These are phyloP conservation scores for Heterochromis multidens DNA, from an alignment of 2,113 vertebrate genomes.

Conservation along the genomic window DNA sequence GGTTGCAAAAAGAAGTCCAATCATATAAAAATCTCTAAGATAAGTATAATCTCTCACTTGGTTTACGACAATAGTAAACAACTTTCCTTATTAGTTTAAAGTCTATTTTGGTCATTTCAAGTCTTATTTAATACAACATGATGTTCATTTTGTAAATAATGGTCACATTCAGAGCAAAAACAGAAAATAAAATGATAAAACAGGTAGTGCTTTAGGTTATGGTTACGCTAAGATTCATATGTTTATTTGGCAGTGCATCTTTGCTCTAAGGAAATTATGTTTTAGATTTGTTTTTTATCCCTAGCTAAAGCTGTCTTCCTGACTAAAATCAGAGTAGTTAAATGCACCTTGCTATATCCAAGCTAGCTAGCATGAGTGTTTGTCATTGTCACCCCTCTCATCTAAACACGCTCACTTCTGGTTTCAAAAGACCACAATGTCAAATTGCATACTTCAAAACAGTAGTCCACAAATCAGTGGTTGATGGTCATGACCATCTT, in stretches of 20 bases:
- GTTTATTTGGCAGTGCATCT: rapidly evolving
- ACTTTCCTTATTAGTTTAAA: not conserved
- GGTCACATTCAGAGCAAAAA: not conserved
- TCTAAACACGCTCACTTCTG: not conserved
- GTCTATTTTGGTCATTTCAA: not conserved
- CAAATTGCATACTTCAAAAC: too few relatives aligned
- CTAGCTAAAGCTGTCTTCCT: not conserved
- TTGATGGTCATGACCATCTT: not conserved
- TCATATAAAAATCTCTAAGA: not conserved
- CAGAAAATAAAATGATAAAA: not conserved
- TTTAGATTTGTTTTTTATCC: not conserved
- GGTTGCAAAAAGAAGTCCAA: not conserved
- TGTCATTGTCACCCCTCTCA: not conserved
- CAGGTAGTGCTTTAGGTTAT: rapidly evolving
- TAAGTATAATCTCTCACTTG: not conserved
- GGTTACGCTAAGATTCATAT: not conserved
- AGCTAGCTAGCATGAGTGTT: not conserved
- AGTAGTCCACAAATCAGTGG: too few relatives aligned
- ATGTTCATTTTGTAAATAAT: rapidly evolving
- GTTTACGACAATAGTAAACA: not conserved
- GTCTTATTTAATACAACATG: rapidly evolving
- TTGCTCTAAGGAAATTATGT: rapidly evolving
- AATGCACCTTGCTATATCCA: not conserved
- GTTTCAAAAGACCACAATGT: too few relatives aligned
- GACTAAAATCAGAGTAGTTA: not conserved